A percentile compares a stretch with the other conserved stretches of the same genome.
These are phyloP conservation scores for Antennarius maculatus DNA, from an alignment of 2,797 vertebrate genomes.

Conservation along the genomic window DNA sequence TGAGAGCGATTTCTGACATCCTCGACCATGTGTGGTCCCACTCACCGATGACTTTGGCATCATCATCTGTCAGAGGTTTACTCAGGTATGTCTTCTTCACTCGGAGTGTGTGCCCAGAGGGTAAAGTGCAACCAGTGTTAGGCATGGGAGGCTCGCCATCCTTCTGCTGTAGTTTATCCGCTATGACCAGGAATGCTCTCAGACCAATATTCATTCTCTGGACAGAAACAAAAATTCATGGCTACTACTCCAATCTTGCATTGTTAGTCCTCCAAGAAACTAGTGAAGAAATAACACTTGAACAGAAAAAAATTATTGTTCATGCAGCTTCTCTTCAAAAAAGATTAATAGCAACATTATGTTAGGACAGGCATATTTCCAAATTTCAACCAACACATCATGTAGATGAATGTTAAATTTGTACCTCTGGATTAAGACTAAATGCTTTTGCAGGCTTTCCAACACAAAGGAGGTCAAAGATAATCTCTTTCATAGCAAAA, in stretches of 20 bases:
- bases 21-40: neutral
- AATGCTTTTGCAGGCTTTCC: slow-evolving; percentile 85
- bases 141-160: slow-evolving; percentile 98
- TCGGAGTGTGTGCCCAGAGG: slow-evolving; percentile 94
- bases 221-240: slow-evolving; percentile 21
- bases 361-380: neutral
- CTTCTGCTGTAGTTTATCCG: slow-evolving; percentile 97
- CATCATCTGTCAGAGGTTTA: slow-evolving; percentile 96
- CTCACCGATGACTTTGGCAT: slow-evolving; percentile 97
- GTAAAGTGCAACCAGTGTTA: slow-evolving; percentile 93
- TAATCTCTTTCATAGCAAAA: slow-evolving; percentile 87
- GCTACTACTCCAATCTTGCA: neutral
- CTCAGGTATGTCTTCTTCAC: slow-evolving; percentile 98
- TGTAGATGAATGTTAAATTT: slow-evolving; percentile 9
- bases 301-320: neutral
- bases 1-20: slow-evolving; percentile 24
- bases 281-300: too few species aligned
- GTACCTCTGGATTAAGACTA: slow-evolving; percentile 87
- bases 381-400: slow-evolving; percentile 5
- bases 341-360: neutral
- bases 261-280: neutral
- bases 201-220: slow-evolving; percentile 99
- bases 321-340: neutral
- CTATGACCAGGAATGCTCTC: slow-evolving; percentile 96
- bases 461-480: slow-evolving; percentile 85